Conservation (phyloP, 2,888 invertebrate genomes). For the Phoenoteleia sp. region DNA sequence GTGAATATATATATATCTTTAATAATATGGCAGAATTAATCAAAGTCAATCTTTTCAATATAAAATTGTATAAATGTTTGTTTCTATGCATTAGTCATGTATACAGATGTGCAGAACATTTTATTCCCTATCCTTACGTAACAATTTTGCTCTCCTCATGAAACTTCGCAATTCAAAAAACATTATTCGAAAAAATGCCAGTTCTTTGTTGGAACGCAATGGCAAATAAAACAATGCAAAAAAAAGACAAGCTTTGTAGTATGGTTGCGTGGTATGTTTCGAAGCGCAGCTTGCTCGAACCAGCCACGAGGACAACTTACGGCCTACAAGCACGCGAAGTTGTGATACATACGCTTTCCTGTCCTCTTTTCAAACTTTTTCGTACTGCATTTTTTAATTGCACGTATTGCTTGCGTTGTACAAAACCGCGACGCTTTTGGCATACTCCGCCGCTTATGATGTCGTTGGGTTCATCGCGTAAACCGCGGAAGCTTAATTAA, state of each 20-base stretch:
- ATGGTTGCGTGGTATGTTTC: constrained; percentile 37
- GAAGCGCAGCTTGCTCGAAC: constrained; percentile 29
- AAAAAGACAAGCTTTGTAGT: constrained; percentile 18
- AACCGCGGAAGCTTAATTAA: constrained; percentile 4
- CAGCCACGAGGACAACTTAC: constrained; percentile 74
- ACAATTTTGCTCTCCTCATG: neutral
- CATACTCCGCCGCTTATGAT: neutral
- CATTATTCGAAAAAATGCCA: neutral
- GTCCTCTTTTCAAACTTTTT: constrained; percentile 14
- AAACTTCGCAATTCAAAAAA: neutral
- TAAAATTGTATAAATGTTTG: too few relatives aligned
- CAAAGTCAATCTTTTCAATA: too few relatives aligned
- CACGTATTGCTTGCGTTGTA: neutral
- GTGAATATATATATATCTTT: too few relatives aligned
- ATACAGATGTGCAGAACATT: neutral
- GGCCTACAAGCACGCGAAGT: constrained; percentile 76
- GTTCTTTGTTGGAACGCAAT: constrained; percentile 8
- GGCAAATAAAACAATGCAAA: constrained; percentile 27
- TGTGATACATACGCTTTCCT: constrained; percentile 57
- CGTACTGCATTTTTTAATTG: neutral
- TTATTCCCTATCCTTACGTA: neutral
- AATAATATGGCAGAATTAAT: too few relatives aligned
- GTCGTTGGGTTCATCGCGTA: neutral
- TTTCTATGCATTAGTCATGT: too few relatives aligned
- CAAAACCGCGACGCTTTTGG: constrained; percentile 9